Conservation (phyloP, 2,888 invertebrate species). For the Phorcus lineatus region DNA sequence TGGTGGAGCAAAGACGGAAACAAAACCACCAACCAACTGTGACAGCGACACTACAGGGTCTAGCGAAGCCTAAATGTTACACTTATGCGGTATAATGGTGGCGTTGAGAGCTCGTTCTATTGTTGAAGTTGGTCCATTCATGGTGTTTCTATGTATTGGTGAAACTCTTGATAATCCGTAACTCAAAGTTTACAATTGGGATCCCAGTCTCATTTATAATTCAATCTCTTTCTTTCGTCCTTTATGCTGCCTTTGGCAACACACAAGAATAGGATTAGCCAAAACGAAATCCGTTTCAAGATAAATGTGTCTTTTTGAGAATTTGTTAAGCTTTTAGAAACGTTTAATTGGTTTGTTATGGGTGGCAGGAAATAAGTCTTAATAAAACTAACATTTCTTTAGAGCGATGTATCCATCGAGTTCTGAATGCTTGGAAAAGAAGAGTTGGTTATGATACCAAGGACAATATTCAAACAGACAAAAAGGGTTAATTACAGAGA, state of each 20-base stretch:
- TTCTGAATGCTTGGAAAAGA: too few species aligned
- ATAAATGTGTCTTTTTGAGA: slow-evolving; percentile 18
- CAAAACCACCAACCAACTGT: not conserved
- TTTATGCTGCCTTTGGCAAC: slow-evolving; percentile 2
- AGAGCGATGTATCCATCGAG: not conserved
- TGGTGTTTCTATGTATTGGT: not conserved
- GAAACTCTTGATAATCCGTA: not conserved
- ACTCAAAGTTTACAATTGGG: slow-evolving; percentile 21
- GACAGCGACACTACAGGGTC: not conserved
- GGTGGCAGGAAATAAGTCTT: not conserved
- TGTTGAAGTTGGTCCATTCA: not conserved
- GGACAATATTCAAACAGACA: too few species aligned
- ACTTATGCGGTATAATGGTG: not conserved
- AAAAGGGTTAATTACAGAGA: too few species aligned
- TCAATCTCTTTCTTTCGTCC: slow-evolving; percentile 6
- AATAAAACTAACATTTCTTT: not conserved
- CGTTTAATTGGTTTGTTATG: not conserved
- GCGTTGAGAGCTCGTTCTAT: not conserved
- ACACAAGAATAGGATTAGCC: not conserved
- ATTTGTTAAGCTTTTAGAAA: not conserved
- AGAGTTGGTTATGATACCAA: too few species aligned
- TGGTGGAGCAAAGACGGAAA: not conserved
- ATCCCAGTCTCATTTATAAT: slow-evolving; percentile 11
- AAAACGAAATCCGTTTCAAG: not conserved
- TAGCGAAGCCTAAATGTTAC: slow-evolving; percentile 7